Percentiles rank a stretch among this genome's conserved stretches.
phyloP scores from a whole-genome alignment of 2,113 vertebrate genomes.

The Tinamus guttatus region DNA sequence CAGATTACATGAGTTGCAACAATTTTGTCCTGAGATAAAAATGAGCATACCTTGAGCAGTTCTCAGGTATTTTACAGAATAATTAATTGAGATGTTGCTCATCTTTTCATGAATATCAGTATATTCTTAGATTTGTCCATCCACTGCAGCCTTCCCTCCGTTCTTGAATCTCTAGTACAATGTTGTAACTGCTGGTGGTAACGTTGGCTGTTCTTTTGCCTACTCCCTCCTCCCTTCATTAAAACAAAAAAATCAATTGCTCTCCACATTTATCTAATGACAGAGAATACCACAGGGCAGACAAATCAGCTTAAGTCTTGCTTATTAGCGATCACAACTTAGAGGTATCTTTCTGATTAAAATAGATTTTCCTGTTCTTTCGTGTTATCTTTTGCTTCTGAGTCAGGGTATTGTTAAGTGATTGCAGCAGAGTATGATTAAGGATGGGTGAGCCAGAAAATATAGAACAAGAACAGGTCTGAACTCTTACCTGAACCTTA shows the following conservation, averaged over 20 bases:
- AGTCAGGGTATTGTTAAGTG: background rate
- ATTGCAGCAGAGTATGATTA: constrained; percentile 7
- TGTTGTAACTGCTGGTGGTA: background rate
- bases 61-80: background rate
- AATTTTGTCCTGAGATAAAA: background rate
- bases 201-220: background rate
- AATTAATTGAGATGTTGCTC: background rate
- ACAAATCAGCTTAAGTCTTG: background rate
- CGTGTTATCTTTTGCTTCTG: constrained; percentile 39
- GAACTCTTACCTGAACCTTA: constrained; percentile 24
- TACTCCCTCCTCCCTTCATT: background rate
- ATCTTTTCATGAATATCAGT: background rate
- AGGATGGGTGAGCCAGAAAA: constrained; percentile 24
- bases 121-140: background rate
- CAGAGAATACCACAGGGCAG: background rate
- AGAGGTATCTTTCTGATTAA: constrained; percentile 5
- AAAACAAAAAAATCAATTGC: background rate
- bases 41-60: background rate
- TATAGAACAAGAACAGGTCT: constrained; percentile 45
- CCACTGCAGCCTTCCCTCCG: rapidly evolving
- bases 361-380: constrained; percentile 29
- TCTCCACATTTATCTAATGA: background rate
- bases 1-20: background rate
- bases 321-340: background rate
- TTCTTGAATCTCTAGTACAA: background rate